Evolutionary conservation across 2,113 vertebrate species (phyloP).

Genomic region (Capreolus pygargus): DNA sequence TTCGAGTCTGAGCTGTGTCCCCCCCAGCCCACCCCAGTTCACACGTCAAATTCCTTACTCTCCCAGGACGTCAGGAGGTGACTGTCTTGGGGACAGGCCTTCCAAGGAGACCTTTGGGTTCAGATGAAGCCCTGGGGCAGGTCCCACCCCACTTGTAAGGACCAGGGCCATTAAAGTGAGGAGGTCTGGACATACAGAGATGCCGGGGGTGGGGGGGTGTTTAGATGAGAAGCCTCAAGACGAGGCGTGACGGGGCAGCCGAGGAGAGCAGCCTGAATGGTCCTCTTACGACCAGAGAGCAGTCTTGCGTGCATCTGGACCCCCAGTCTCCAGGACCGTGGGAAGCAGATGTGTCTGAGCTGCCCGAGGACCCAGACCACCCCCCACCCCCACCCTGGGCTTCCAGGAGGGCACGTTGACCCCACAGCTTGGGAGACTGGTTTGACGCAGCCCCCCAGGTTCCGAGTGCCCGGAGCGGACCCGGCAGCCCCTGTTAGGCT

Average conservation of each 20-base stretch:
- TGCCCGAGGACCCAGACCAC: background rate
- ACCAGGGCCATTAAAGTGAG: background rate
- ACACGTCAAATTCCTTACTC: fast-evolving
- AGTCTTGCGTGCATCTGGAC: background rate
- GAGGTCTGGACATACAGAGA: background rate
- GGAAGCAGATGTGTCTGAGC: background rate
- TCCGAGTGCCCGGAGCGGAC: fast-evolving
- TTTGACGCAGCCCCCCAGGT: background rate
- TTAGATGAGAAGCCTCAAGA: background rate
- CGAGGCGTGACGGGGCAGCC: background rate
- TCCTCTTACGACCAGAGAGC: background rate
- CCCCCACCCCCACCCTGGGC: background rate
- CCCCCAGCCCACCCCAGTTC: background rate
- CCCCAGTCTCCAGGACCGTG: background rate
- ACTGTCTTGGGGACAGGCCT: background rate
- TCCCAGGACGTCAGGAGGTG: fast-evolving
- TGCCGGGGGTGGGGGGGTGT: fast-evolving
- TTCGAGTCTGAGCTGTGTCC: fast-evolving
- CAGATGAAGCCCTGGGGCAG: background rate
- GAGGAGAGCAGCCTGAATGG: background rate
- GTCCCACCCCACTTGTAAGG: background rate
- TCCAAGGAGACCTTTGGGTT: background rate
- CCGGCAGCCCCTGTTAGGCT: background rate
- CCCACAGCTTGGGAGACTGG: background rate
- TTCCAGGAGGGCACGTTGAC: background rate